Evolutionary conservation across 1,140 invertebrate genomes (phyloP).

Genomic region (roundworm (Caenorhabditis elegans)): WBcel235 BX284606.5:15862001-15862500

Average conservation of each 20-base stretch:
- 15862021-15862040: background rate
- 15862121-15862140: background rate
- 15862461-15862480: background rate
- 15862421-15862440: background rate
- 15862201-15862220: background rate
- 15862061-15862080: background rate
- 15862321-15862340: background rate
- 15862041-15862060: background rate
- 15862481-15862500: background rate
- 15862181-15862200: background rate
- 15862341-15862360: background rate
- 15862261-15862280: no score
- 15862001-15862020: background rate
- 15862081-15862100: background rate
- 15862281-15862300: background rate
- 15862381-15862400: background rate
- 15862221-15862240: background rate
- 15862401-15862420: background rate
- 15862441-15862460: background rate
- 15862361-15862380: background rate
- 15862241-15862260: background rate
- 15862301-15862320: background rate
- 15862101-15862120: background rate
- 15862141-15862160: background rate
- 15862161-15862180: background rate